Conservation (phyloP, 1,140 invertebrate species). For the Chironomus striatipennis region DNA sequence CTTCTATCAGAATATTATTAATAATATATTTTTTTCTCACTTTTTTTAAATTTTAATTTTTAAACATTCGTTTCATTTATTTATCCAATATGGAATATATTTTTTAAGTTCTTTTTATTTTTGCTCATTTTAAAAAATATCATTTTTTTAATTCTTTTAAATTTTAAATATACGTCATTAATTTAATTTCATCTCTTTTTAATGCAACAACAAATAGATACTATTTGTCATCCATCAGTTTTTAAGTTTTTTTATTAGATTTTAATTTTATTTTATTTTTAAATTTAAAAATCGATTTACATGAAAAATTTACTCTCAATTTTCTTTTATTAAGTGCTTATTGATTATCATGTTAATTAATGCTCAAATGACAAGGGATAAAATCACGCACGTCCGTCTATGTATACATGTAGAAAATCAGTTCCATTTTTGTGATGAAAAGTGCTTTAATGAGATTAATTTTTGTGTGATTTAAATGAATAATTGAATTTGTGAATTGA, state of each 20-base stretch:
- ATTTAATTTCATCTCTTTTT: not conserved
- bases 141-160: not conserved
- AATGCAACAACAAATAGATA: conserved; percentile 16
- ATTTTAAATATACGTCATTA: conserved; percentile 17
- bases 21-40: not conserved
- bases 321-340: no score
- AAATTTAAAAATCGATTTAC: conserved; percentile 11
- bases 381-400: no score
- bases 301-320: not conserved
- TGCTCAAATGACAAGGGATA: no score
- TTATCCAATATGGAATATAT: conserved; percentile 21
- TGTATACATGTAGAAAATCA: no score
- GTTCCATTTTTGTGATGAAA: no score
- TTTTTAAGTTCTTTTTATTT: not conserved
- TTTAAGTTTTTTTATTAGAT: not conserved
- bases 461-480: no score
- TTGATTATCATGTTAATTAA: no score
- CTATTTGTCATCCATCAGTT: not conserved
- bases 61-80: not conserved
- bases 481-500: no score
- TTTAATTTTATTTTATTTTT: not conserved
- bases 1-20: no score
- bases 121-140: conserved; percentile 17
- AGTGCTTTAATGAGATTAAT: no score
- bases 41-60: not conserved